A percentile compares a stretch with the other conserved stretches of the same genome.
Conservation (phyloP, 2,888 invertebrate genomes). For the Uloborus plumipes region DNA sequence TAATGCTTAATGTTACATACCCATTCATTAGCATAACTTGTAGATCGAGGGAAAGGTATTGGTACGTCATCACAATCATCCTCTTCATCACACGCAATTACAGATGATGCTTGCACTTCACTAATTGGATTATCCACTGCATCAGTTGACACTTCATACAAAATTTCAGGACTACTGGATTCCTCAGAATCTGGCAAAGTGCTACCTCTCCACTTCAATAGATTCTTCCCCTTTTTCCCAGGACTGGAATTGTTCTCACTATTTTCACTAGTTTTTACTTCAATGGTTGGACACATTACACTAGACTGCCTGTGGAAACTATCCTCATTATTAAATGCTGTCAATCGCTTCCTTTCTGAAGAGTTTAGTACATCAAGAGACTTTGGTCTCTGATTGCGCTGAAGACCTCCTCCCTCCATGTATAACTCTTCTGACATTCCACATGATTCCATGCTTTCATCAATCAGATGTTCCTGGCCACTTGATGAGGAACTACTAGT, state of each 20-base stretch:
- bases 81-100: conserved; percentile 68
- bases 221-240: conserved; percentile 64
- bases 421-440: conserved; percentile 13
- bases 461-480: conserved; percentile 29
- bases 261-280: conserved; percentile 30
- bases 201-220: conserved; percentile 84
- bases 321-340: conserved; percentile 32
- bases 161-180: conserved; percentile 4
- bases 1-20: conserved; percentile 13
- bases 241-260: neutral
- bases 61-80: conserved; percentile 72
- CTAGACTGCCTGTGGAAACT: conserved; percentile 57
- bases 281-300: conserved; percentile 46
- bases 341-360: conserved; percentile 48
- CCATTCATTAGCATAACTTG: conserved; percentile 42
- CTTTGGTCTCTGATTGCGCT: conserved; percentile 49
- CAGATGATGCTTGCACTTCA: neutral
- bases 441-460: neutral
- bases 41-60: conserved; percentile 42
- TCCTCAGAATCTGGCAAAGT: conserved; percentile 75
- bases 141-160: conserved; percentile 4
- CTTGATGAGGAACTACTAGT: conserved; percentile 16
- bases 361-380: conserved; percentile 53
- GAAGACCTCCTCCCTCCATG: conserved; percentile 37
- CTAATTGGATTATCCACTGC: neutral